Base-by-base conservation (phyloP, 1,140 invertebrate genomes). In the Euwallacea similis region DNA sequence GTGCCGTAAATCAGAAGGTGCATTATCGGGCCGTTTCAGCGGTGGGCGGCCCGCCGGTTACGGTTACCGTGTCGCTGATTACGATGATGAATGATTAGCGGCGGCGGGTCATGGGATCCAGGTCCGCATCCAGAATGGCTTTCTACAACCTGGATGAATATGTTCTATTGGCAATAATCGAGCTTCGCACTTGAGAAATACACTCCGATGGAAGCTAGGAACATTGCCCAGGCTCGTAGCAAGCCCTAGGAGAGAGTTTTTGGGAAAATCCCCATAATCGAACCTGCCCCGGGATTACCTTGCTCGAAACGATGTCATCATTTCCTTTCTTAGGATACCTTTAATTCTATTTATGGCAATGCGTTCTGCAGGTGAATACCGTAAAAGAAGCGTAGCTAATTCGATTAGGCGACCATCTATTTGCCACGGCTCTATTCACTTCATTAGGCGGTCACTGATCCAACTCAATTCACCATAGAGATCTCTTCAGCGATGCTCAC, bases 1-100 rank as follows among this genome's bases (percentile, higher is more conserved):
- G 69, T 21, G 63, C 64, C 62, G 63, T 71, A 71, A 71, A 71
- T 71, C 69, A 71, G 69, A 66, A 71, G 69, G 69, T 71, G 69
- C 69, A 71, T 71, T 71, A 71, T 71, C 69, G 55, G 63, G 42
- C 69, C 64, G 63, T 64, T 71, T 71, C 69, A 71, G 69, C 69
- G 63, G 63, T 66, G 54, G 62, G 69, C 44, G 69, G 55, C 60
- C 21, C 54, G 33, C 60, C 46, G 61, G 60, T 55, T 54, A 59
- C 33, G 63, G 69, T 47, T 46, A 60, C 56, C 60, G 54, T 61
- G 56, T 60, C n/a, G 64, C 63, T 66, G 69, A 71, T 71, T 71
- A 71, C 63, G 63, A 71, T 71, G 69, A 71, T 71, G 69, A 59
- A 71, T 71, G 64, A 61, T 60, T 71, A 41, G 63, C 3, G 11